phyloP scores from a whole-genome alignment of 2,797 vertebrate species.

The Pantherophis alleghaniensis region DNA sequence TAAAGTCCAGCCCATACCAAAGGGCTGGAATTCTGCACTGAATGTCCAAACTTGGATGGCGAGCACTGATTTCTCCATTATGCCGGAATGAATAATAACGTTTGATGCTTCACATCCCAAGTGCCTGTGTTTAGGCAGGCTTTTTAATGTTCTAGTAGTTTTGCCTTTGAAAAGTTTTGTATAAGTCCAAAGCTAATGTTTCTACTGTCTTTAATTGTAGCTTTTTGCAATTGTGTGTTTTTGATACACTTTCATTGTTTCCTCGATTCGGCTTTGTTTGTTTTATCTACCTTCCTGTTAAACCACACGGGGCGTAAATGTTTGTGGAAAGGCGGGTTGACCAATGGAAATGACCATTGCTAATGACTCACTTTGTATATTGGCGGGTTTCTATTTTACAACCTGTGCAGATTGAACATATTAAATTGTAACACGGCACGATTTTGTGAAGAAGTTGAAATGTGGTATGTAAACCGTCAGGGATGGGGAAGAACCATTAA shows the following conservation, averaged over 20 bases:
- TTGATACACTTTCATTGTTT: constrained; percentile 10
- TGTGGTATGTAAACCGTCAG: background rate
- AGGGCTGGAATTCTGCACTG: background rate
- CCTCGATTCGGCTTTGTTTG: background rate
- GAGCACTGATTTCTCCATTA: background rate
- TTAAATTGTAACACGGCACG: constrained; percentile 18
- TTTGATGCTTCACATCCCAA: background rate
- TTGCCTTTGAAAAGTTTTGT: constrained; percentile 20
- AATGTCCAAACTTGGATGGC: background rate
- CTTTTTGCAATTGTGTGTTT: constrained; percentile 21
- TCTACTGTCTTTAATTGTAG: constrained; percentile 20
- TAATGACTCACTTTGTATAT: constrained; percentile 4
- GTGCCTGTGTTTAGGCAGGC: background rate
- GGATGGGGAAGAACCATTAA: background rate
- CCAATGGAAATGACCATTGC: background rate
- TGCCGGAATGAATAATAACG: background rate
- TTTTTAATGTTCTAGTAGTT: constrained; percentile 21
- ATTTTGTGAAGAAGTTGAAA: constrained; percentile 12
- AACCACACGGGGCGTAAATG: background rate
- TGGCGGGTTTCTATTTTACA: constrained; percentile 15
- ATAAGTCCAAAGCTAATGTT: constrained; percentile 1
- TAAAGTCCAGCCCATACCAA: background rate
- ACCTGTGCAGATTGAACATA: background rate
- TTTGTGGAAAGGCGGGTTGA: background rate
- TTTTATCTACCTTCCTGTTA: constrained; percentile 14